Percentiles rank a stretch among this genome's conserved stretches.
Evolutionary conservation across 2,888 invertebrate genomes (phyloP).

Genomic region (Mamestra brassicae): DNA sequence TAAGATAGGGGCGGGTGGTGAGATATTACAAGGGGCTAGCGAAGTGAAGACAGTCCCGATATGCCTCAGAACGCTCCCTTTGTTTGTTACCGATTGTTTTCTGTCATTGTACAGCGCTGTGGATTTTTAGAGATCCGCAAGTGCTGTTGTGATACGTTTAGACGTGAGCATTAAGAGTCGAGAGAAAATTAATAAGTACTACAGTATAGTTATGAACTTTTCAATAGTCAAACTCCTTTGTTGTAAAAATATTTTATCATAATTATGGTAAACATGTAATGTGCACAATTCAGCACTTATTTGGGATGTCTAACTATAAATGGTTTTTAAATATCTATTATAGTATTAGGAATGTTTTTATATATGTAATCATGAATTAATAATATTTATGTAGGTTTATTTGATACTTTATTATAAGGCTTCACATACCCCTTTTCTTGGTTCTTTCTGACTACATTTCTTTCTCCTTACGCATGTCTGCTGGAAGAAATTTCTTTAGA

Average conservation of each 20-base stretch:
- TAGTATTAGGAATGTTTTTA: too few relatives aligned
- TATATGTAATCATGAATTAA: too few relatives aligned
- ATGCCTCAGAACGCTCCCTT: constrained; percentile 64
- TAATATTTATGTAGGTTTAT: too few relatives aligned
- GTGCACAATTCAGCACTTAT: not conserved
- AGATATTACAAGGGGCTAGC: constrained; percentile 14
- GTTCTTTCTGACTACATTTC: too few relatives aligned
- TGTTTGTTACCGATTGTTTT: constrained; percentile 71
- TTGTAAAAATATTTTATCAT: too few relatives aligned
- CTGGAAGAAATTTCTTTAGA: too few relatives aligned
- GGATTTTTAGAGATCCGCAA: constrained; percentile 53
- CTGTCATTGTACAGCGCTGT: constrained; percentile 57
- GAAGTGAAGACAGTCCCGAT: constrained; percentile 59
- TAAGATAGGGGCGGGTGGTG: constrained; percentile 12
- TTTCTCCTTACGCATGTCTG: too few relatives aligned
- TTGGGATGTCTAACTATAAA: not conserved
- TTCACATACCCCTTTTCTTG: too few relatives aligned
- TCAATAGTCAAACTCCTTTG: too few relatives aligned
- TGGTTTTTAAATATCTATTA: too few relatives aligned
- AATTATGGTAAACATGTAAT: not conserved
- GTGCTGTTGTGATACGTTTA: not conserved
- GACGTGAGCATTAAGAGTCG: not conserved
- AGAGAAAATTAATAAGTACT: not conserved
- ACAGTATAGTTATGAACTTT: not conserved
- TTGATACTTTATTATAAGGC: too few relatives aligned